Base-by-base conservation (phyloP, 1,140 invertebrate genomes). In the Apis cerana region DNA sequence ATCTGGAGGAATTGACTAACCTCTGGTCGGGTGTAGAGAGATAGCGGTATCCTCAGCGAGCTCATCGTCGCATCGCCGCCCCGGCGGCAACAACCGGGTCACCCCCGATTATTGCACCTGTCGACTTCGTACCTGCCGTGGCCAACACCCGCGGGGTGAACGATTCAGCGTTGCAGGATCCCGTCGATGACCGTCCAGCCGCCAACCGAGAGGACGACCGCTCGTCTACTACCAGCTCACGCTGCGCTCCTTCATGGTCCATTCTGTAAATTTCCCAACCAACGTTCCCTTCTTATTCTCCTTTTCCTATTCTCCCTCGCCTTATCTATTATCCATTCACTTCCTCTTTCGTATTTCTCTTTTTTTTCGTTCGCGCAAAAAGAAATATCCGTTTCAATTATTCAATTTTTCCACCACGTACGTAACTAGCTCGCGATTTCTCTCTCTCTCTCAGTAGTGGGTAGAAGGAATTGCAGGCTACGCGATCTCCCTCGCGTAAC, bases 41-140 rank as follows among this genome's bases (percentile, higher is more conserved):
- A 86, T 88, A 89, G 90, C 86, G 87, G 88, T 89, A 88, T 90
- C 90, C 89, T 92, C 88, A 90, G 86, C 90, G 92, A 90, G 90
- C 92, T 94, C 93, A 94, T 94, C 92, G 91, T 93, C 92, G 93
- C 92, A 94, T 93, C 90, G 92, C 90, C 91, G 90, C 89, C 87
- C 89, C 89, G 90, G 90, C 88, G 89, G 87, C 86, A 80, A 87
- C 88, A 90, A 88, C 89, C 83, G 83, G 77, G 89, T 88, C 87
- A 90, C 87, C 90, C 86, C 80, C 85, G 87, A 88, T 87, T 87
- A 87, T 88, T 78, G 81, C 84, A 82, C 84, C 89, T 88, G 80
- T 87, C 86, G 83, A 88, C 80, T 88, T 84, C 86, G 89, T 84
- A 80, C 76, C 83, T 88, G 78, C 82, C 77, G 76, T 67, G 76